Base-by-base conservation (phyloP, 2,888 invertebrate species). In the Tolmerus cingulatus region DNA sequence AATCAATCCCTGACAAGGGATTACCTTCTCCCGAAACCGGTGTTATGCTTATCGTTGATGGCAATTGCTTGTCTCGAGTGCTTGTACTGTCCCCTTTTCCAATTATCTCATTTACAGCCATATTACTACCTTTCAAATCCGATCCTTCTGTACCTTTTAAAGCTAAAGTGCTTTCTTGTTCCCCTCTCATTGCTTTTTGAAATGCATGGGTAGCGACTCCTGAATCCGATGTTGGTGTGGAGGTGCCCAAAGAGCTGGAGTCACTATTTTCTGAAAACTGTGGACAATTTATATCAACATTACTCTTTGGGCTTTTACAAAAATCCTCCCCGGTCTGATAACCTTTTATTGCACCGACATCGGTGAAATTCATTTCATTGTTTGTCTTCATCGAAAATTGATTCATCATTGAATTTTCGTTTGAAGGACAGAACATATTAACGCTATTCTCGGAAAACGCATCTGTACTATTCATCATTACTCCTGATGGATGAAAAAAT, bases 291-390 rank as follows among this genome's bases (percentile, higher is more conserved):
- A 76, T 66, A 78, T 86, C 86, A 79, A 85, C 86, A 84, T 89
- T 88, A 90, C 91, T 91, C 91, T 95, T 95, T 89, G 95, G 95
- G 90, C 93, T 94, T 12, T 94, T 93, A 92, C 94, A 94, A 92
- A 94, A 94, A 86, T 95, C 94, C 84, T 94, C 93, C 85, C 88
- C 87, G 82, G 55, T 86, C 78, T 30, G 57, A 55, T 86, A 77
- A 86, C 66, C 77, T 66, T 86, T 86, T 14, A 78, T 86, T 23
- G 57, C 78, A 78, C 57, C 77, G 9, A 77, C 66, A 34, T 77
- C 88, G 43, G 34, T 40, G 74, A 87, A 87, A 85, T 55, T 86
- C 23, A 40, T 43, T 43, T 87, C 88, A 74, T 57, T 74, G 14
- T 37, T 66, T 34, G 87, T 8, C 74, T 88, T 88, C 55, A 87